phyloP scores from a whole-genome alignment of 2,888 invertebrate species.

The Campaea margaritaria region DNA sequence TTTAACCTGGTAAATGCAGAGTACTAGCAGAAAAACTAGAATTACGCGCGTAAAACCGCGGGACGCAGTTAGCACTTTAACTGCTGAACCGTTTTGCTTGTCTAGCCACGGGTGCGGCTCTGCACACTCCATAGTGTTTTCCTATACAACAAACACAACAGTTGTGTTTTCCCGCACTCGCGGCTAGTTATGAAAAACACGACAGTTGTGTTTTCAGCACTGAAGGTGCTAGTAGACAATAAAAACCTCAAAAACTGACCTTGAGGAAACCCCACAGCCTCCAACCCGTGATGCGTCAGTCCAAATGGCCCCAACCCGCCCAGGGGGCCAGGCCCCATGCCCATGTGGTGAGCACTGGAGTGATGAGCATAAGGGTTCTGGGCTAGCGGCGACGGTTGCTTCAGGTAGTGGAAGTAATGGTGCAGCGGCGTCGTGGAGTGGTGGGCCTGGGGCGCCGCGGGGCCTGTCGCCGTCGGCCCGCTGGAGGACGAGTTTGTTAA shows the following conservation, averaged over 20 bases:
- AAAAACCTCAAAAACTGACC: slow-evolving; percentile 57
- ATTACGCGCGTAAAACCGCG: no score
- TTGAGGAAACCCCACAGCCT: slow-evolving; percentile 83
- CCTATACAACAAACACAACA: no score
- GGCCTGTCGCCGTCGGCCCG: slow-evolving; percentile 70
- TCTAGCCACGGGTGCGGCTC: no score
- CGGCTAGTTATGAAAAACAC: no score
- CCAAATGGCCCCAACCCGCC: slow-evolving; percentile 81
- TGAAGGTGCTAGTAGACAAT: no score
- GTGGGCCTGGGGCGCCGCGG: slow-evolving; percentile 74
- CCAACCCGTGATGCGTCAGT: slow-evolving; percentile 76
- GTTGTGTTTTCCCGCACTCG: no score
- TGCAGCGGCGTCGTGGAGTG: slow-evolving; percentile 83
- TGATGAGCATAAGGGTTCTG: slow-evolving; percentile 81
- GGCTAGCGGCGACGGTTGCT: slow-evolving; percentile 81
- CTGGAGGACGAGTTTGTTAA: slow-evolving; percentile 75
- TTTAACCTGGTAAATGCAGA: no score
- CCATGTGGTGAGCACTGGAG: slow-evolving; percentile 81
- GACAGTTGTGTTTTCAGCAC: no score
- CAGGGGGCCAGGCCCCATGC: slow-evolving; percentile 82
- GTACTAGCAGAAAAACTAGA: no score
- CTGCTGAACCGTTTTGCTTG: no score
- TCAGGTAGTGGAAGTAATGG: slow-evolving; percentile 85
- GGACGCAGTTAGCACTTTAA: no score
- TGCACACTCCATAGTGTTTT: no score